phyloP scores from a whole-genome alignment of 2,888 invertebrate genomes.

The Monopis laevigella region DNA sequence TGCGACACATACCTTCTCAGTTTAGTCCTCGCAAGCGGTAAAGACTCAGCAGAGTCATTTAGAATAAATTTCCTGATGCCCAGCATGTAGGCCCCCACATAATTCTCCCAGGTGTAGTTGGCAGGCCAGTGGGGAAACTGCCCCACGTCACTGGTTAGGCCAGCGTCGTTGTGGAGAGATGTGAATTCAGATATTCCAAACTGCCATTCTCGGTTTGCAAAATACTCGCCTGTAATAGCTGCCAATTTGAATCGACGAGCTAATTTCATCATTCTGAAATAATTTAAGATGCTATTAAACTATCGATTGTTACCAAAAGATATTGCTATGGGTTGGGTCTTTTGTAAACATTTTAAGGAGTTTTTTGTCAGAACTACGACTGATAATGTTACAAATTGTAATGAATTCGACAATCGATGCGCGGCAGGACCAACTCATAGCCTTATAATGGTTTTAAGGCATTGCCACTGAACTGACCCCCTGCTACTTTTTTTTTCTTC shows the following conservation, averaged over 20 bases:
- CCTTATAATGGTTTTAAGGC: too few species aligned
- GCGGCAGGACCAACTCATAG: too few species aligned
- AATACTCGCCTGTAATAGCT: conserved; percentile 82
- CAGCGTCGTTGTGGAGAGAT: conserved; percentile 64
- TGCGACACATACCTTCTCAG: conserved; percentile 64
- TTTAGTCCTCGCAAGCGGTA: conserved; percentile 72
- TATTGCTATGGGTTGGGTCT: neutral
- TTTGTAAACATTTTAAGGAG: neutral
- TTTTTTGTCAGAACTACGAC: neutral
- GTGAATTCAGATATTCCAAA: conserved; percentile 74
- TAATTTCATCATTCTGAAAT: conserved; percentile 81
- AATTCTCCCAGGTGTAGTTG: conserved; percentile 79
- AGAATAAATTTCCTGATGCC: conserved; percentile 86
- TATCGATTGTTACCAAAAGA: too few species aligned
- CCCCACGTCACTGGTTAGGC: conserved; percentile 56
- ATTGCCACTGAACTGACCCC: too few species aligned
- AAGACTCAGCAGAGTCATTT: conserved; percentile 75
- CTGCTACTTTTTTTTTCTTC: too few species aligned
- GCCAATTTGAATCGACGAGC: conserved; percentile 83
- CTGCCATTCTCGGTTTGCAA: conserved; percentile 86
- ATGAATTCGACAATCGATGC: too few species aligned
- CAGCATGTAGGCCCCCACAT: conserved; percentile 81
- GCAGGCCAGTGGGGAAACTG: conserved; percentile 71
- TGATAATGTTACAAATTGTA: too few species aligned
- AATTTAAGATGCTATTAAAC: too few species aligned